Evolutionary conservation across 2,797 vertebrate species (phyloP).

Genomic region (Aldrovandia affinis): DNA sequence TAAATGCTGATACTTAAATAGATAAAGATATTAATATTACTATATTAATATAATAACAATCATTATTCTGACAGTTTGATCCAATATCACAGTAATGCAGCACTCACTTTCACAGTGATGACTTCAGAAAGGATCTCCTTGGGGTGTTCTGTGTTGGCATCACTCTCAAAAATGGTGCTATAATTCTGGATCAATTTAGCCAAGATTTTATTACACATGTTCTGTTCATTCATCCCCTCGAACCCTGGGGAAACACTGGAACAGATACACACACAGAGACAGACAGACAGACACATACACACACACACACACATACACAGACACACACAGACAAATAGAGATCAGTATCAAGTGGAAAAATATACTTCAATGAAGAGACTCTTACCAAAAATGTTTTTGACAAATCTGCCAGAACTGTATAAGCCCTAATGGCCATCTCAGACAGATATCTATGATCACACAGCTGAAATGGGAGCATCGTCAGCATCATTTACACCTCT

Average conservation of each 20-base stretch:
- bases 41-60: not conserved
- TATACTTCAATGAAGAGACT: not conserved
- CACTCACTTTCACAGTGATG: slow-evolving; percentile 78
- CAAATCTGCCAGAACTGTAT: not conserved
- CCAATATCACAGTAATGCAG: not conserved
- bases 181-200: slow-evolving; percentile 86
- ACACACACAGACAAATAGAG: not conserved
- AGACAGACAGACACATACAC: slow-evolving; percentile 22
- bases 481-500: not conserved
- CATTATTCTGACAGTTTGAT: not conserved
- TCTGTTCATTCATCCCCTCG: slow-evolving; percentile 87
- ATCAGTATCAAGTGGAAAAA: not conserved
- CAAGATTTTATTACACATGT: slow-evolving; percentile 91
- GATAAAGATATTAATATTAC: not conserved
- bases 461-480: not conserved
- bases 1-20: not conserved
- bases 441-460: not conserved
- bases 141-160: slow-evolving; percentile 53
- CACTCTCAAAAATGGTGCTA: slow-evolving; percentile 76
- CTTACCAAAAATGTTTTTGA: not conserved
- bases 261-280: slow-evolving; percentile 37
- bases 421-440: not conserved
- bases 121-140: slow-evolving; percentile 61
- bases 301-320: slow-evolving; percentile 20
- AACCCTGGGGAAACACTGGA: slow-evolving; percentile 82